phyloP scores from a whole-genome alignment of 2,888 invertebrate genomes.

The Hemistola chrysoprasaria region DNA sequence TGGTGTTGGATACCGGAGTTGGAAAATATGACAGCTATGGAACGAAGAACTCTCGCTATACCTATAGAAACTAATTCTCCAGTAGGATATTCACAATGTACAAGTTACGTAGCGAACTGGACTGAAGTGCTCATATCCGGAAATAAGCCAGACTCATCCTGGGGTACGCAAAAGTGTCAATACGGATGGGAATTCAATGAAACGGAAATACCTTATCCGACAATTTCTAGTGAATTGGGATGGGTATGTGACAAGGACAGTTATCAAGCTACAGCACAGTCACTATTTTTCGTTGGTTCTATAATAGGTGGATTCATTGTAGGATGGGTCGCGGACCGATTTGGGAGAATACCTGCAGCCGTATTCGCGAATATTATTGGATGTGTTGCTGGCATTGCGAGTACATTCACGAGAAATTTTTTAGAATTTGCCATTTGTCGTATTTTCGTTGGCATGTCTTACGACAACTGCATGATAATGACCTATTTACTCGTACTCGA shows the following conservation, averaged over 20 bases:
- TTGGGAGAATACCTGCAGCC: constrained; percentile 55
- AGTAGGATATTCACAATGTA: constrained; percentile 57
- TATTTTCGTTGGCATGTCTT: constrained; percentile 62
- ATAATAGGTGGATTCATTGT: constrained; percentile 56
- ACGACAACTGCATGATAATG: constrained; percentile 67
- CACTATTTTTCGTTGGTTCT: constrained; percentile 61
- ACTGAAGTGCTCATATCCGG: constrained; percentile 44
- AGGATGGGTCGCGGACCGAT: constrained; percentile 58
- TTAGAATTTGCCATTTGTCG: constrained; percentile 50
- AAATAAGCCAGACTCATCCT: constrained; percentile 36
- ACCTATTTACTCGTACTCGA: constrained; percentile 56
- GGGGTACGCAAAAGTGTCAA: constrained; percentile 45
- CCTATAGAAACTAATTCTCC: constrained; percentile 36
- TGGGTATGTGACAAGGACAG: constrained; percentile 63
- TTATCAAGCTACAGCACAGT: constrained; percentile 61
- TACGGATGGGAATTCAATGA: constrained; percentile 64
- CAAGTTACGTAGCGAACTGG: constrained; percentile 56
- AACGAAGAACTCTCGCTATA: constrained; percentile 44
- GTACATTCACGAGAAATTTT: constrained; percentile 45
- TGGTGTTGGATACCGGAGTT: constrained; percentile 53
- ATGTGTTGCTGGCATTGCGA: constrained; percentile 50
- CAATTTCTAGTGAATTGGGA: constrained; percentile 56
- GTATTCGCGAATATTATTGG: constrained; percentile 51
- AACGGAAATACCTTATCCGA: constrained; percentile 61
- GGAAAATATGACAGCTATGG: constrained; percentile 42